Evolutionary conservation across 2,113 vertebrate genomes (phyloP).

Genomic region (Crotophaga sulcirostris): DNA sequence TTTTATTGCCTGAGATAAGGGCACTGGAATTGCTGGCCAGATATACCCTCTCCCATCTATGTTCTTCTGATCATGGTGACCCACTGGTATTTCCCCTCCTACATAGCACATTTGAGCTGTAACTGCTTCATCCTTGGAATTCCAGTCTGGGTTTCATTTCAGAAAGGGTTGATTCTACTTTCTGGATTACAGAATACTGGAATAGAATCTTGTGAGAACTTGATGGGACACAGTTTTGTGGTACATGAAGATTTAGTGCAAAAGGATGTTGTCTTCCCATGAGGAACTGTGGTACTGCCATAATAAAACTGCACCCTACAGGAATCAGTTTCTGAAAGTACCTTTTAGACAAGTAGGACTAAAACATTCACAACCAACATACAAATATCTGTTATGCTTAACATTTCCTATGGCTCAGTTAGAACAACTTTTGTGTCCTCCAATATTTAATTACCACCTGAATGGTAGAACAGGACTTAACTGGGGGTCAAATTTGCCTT

Average conservation of each 20-base stretch:
- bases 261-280: neutral
- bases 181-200: neutral
- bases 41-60: neutral
- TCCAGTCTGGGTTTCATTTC: neutral
- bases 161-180: neutral
- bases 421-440: neutral
- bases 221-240: neutral
- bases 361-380: neutral
- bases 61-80: neutral
- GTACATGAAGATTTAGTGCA: neutral
- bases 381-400: neutral
- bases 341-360: neutral
- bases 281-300: neutral
- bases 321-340: neutral
- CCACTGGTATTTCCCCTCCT: neutral
- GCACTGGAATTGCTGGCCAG: neutral
- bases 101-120: neutral
- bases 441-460: neutral
- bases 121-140: neutral
- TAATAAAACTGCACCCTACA: neutral
- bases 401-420: neutral
- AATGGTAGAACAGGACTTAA: neutral
- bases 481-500: neutral
- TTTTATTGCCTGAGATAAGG: neutral
- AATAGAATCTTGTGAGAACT: neutral